phyloP scores from a whole-genome alignment of 2,113 vertebrate species.

The Leuciscus idus region DNA sequence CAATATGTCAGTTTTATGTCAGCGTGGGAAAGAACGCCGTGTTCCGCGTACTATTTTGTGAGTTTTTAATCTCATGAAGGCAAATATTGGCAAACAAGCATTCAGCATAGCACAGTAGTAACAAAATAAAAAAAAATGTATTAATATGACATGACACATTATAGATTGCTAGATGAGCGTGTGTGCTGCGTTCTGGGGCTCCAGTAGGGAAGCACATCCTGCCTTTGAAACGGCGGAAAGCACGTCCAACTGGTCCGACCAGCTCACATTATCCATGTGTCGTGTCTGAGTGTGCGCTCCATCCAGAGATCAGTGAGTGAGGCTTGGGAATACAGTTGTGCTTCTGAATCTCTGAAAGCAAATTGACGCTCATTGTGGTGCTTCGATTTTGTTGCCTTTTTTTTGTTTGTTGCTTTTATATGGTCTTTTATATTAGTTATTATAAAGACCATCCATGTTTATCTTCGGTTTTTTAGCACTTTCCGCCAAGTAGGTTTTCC shows the following conservation, averaged over 20 bases:
- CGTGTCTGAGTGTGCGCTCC: background rate
- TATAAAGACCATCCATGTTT: too few species aligned
- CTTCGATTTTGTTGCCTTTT: background rate
- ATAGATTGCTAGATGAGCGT: background rate
- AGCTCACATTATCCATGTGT: slow-evolving; percentile 1
- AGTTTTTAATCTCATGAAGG: background rate
- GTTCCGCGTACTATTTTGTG: background rate
- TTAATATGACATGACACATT: background rate
- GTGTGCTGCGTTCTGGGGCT: slow-evolving; percentile 20
- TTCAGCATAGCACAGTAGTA: background rate
- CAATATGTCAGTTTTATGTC: background rate
- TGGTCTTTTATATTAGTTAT: too few species aligned
- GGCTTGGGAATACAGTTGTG: background rate
- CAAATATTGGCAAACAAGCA: background rate
- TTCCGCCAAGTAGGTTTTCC: too few species aligned
- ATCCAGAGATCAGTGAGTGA: background rate
- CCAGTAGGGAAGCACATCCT: slow-evolving; percentile 34
- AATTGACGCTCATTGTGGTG: background rate
- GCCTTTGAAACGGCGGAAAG: slow-evolving; percentile 25
- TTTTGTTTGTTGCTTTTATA: too few species aligned
- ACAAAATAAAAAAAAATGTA: background rate
- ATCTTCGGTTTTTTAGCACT: too few species aligned
- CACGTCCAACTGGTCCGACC: slow-evolving; percentile 16
- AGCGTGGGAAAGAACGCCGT: background rate
- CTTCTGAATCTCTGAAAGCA: background rate